Conservation (phyloP, 2,797 vertebrate genomes). For the Oreonectes daqikongensis region DNA sequence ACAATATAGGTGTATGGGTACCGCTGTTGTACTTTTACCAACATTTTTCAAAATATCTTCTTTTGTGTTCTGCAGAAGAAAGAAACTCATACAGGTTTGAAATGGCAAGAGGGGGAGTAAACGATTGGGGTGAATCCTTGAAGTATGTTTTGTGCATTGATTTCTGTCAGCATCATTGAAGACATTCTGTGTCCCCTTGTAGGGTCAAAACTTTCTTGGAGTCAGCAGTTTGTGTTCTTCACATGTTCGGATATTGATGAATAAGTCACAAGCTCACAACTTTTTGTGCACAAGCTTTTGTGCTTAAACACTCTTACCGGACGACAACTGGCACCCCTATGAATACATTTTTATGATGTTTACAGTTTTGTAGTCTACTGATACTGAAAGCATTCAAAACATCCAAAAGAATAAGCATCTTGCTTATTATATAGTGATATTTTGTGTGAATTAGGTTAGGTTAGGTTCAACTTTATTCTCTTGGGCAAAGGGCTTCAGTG, state of each 20-base stretch:
- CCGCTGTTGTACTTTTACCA: too few species aligned
- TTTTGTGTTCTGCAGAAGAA: too few species aligned
- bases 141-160: neutral
- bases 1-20: too few species aligned
- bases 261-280: neutral
- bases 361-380: neutral
- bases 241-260: neutral
- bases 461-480: too few species aligned
- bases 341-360: neutral
- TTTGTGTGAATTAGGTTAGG: neutral
- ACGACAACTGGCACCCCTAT: neutral
- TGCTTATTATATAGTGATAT: neutral
- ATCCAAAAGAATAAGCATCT: neutral
- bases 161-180: neutral
- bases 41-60: too few species aligned
- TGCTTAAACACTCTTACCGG: neutral
- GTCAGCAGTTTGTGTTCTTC: conserved; percentile 1
- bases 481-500: too few species aligned
- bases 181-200: neutral
- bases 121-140: too few species aligned
- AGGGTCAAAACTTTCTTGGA: neutral
- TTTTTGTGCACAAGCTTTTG: neutral
- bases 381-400: neutral
- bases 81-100: too few species aligned
- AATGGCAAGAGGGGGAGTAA: too few species aligned